Evolutionary conservation across 2,797 vertebrate species (phyloP).

Genomic region (Phoeniculus purpureus): DNA sequence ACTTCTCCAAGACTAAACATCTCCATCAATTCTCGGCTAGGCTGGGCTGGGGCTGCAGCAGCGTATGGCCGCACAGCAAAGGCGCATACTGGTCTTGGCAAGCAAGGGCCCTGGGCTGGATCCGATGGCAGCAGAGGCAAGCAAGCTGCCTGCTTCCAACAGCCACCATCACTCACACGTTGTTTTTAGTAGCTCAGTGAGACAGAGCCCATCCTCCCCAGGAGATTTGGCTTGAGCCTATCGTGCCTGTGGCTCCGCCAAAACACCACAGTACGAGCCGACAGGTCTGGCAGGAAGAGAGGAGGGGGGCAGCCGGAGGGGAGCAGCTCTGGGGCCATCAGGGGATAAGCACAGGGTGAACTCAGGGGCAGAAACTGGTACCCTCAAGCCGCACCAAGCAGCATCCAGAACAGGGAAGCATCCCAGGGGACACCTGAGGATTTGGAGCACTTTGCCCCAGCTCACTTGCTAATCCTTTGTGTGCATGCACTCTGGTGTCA

Average conservation of each 20-base stretch:
- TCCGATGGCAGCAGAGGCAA: conserved; percentile 40
- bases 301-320: neutral
- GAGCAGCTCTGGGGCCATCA: fast-evolving
- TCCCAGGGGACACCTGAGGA: fast-evolving
- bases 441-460: neutral
- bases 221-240: conserved; percentile 51
- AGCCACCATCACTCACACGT: conserved; percentile 65
- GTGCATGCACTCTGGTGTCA: neutral
- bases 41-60: neutral
- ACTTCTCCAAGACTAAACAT: conserved; percentile 70
- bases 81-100: conserved; percentile 68
- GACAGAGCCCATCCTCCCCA: conserved; percentile 60
- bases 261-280: neutral
- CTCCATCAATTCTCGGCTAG: conserved; percentile 6
- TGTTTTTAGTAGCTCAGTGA: conserved; percentile 67
- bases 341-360: neutral
- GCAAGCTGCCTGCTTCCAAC: conserved; percentile 60
- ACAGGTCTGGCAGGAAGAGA: neutral
- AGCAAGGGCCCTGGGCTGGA: neutral
- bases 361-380: neutral
- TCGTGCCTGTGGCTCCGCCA: neutral
- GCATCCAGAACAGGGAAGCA: neutral
- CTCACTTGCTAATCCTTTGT: fast-evolving
- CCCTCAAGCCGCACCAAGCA: neutral
- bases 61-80: neutral